Percentiles rank a stretch among this genome's conserved stretches.
Conservation (phyloP, 1,140 invertebrate genomes). For the Trialeurodes vaporariorum region DNA sequence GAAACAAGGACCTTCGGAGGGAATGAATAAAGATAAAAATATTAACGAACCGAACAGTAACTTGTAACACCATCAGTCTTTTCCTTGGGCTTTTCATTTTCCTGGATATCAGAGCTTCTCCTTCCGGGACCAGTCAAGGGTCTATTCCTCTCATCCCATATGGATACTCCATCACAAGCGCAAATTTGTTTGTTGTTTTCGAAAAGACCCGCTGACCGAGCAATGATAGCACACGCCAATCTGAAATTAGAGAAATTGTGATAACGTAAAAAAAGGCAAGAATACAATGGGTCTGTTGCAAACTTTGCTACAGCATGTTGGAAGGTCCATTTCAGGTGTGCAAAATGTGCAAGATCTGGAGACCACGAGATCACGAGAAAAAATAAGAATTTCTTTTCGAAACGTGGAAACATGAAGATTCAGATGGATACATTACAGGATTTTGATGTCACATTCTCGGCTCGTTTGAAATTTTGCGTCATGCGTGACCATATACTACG, state of each 20-base stretch:
- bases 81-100: neutral
- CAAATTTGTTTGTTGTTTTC: constrained; percentile 71
- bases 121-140: constrained; percentile 14
- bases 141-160: constrained; percentile 62
- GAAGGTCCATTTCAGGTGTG: too few species aligned
- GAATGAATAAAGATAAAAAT: neutral
- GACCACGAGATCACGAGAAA: too few species aligned
- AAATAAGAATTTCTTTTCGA: too few species aligned
- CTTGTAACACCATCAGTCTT: neutral
- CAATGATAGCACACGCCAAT: constrained; percentile 66
- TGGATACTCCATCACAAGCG: constrained; percentile 62
- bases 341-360: too few species aligned
- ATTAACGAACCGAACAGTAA: neutral
- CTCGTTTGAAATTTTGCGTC: too few species aligned
- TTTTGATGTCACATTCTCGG: too few species aligned
- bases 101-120: constrained; percentile 7
- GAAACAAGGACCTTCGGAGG: neutral
- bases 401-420: too few species aligned
- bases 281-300: too few species aligned
- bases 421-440: too few species aligned
- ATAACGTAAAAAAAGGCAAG: too few species aligned
- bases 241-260: constrained; percentile 36
- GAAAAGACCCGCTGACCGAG: constrained; percentile 65
- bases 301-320: too few species aligned
- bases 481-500: too few species aligned